These are phyloP conservation scores for Norana najaformis DNA, from an alignment of 2,888 invertebrate genomes.

Conservation along the genomic window DNA sequence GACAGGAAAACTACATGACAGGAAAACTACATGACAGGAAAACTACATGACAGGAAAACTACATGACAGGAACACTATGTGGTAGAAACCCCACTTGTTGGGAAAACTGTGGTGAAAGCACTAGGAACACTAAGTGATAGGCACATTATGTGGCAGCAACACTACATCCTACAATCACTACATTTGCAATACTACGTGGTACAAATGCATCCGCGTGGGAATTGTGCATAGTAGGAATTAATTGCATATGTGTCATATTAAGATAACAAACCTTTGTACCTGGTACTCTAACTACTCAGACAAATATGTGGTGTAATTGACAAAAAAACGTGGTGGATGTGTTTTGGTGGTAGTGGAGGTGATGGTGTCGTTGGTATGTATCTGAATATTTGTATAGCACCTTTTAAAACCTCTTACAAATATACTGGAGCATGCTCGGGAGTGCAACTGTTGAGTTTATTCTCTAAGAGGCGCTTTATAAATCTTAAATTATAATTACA, in stretches of 20 bases:
- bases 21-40: too few relatives aligned
- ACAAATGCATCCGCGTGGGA: background rate
- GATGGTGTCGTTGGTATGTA: background rate
- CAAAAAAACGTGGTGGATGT: background rate
- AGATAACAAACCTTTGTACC: background rate
- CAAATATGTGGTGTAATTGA: background rate
- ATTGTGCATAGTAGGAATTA: background rate
- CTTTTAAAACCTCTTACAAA: background rate
- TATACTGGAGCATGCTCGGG: background rate
- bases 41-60: background rate
- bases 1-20: background rate
- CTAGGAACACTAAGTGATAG: too few relatives aligned
- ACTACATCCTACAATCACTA: slow-evolving; percentile 75
- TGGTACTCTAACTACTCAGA: background rate
- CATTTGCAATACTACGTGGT: background rate
- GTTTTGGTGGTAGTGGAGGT: background rate
- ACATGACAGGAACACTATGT: background rate
- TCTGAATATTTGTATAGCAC: background rate
- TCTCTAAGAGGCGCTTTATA: too few relatives aligned
- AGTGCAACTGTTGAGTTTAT: too few relatives aligned
- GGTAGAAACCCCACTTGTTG: background rate
- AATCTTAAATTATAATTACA: too few relatives aligned
- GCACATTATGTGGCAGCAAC: slow-evolving; percentile 66
- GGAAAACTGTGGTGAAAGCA: too few relatives aligned
- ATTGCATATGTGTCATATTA: background rate